Percentiles rank a stretch among this genome's conserved stretches.
Evolutionary conservation across 2,888 invertebrate genomes (phyloP).

Genomic region (Drosophila rubida): DNA sequence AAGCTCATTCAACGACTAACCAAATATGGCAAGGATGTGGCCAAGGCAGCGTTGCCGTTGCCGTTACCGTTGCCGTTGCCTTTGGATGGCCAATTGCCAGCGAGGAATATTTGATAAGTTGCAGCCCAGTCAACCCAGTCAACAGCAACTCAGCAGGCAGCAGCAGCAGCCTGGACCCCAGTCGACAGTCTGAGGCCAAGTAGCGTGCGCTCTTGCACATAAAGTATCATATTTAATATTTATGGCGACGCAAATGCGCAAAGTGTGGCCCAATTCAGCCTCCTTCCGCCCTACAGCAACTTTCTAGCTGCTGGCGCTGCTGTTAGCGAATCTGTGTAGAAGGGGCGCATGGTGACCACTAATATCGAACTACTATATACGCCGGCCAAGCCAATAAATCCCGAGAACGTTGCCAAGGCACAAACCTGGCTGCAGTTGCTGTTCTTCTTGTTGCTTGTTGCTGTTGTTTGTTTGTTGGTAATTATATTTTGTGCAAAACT

Average conservation of each 20-base stretch:
- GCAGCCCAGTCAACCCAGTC: constrained; percentile 41
- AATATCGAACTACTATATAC: constrained; percentile 69
- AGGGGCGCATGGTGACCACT: constrained; percentile 53
- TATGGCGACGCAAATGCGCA: constrained; percentile 73
- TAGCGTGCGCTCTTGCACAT: constrained; percentile 50
- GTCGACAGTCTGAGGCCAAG: constrained; percentile 38
- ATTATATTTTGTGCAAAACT: constrained; percentile 73
- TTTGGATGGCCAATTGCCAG: constrained; percentile 78
- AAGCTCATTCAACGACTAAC: constrained; percentile 75
- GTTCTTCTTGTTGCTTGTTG: constrained; percentile 7
- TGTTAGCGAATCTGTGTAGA: constrained; percentile 43
- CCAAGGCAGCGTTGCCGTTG: constrained; percentile 61
- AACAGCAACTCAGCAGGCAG: constrained; percentile 4
- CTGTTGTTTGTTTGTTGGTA: constrained; percentile 63
- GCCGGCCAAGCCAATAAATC: constrained; percentile 73
- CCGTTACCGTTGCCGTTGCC: neutral
- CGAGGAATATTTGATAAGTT: constrained; percentile 80
- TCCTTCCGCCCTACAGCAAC: neutral
- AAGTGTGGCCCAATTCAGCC: constrained; percentile 32
- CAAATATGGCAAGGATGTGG: constrained; percentile 76
- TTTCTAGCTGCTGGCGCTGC: constrained; percentile 5
- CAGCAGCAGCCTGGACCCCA: constrained; percentile 13
- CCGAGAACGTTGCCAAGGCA: constrained; percentile 49
- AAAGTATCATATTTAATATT: constrained; percentile 83
- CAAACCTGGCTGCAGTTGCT: constrained; percentile 17